Conservation (phyloP, 2,113 vertebrate species). For the Raja brachyura region DNA sequence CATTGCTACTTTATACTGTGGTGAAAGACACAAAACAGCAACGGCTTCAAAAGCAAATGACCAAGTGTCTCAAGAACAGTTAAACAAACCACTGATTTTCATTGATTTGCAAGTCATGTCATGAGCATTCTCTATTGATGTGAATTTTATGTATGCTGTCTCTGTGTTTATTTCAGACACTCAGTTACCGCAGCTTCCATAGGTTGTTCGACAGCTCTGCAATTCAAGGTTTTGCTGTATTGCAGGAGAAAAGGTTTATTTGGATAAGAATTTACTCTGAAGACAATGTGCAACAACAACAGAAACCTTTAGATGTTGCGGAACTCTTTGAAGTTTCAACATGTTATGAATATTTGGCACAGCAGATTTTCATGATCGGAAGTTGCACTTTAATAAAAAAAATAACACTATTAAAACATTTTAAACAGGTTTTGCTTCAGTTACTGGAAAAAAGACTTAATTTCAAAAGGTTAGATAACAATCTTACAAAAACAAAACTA, state of each 20-base stretch:
- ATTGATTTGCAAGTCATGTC: background rate
- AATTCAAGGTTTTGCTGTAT: background rate
- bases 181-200: background rate
- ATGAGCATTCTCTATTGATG: slow-evolving; percentile 3
- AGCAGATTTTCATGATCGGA: background rate
- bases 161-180: background rate
- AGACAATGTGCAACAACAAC: slow-evolving; percentile 9
- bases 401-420: slow-evolving; percentile 3
- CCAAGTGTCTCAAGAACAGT: background rate
- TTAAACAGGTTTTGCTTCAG: background rate
- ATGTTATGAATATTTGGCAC: slow-evolving; percentile 19
- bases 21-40: slow-evolving; percentile 12
- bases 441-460: background rate
- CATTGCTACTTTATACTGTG: slow-evolving; percentile 21
- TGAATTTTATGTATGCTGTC: background rate
- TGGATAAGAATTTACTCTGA: slow-evolving; percentile 27
- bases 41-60: slow-evolving; percentile 24
- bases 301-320: background rate
- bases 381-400: background rate
- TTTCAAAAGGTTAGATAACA: slow-evolving; percentile 8
- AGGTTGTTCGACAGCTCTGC: background rate
- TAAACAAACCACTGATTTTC: background rate
- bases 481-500: slow-evolving; percentile 15
- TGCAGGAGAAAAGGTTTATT: background rate
- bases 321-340: slow-evolving; percentile 25